A percentile compares a stretch with the other conserved stretches of the same genome.
phyloP scores from a whole-genome alignment of 1,140 invertebrate species.

The Elysia chlorotica region DNA sequence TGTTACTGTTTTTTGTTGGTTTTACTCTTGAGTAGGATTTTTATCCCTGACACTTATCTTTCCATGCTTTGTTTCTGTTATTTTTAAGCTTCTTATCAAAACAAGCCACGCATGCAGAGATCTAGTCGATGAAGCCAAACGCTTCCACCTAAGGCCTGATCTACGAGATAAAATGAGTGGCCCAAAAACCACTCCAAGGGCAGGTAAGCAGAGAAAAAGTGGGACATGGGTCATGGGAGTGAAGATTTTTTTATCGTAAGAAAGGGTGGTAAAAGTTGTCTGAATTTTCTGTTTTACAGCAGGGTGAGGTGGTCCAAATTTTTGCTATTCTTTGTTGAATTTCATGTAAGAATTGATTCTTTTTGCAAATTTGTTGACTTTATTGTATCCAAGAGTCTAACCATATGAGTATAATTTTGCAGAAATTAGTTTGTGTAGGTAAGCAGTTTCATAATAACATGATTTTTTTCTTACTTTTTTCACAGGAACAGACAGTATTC shows the following conservation, averaged over 20 bases:
- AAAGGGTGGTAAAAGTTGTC: no score
- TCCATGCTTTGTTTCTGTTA: no score
- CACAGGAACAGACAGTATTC: constrained; percentile 50
- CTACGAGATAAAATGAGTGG: constrained; percentile 45
- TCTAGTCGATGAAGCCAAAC: constrained; percentile 56
- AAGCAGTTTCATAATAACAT: no score
- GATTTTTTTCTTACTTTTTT: neutral
- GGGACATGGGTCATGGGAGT: neutral
- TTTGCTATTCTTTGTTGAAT: no score
- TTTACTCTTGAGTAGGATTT: no score
- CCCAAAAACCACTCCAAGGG: constrained; percentile 40
- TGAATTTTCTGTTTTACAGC: no score
- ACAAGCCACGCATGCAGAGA: constrained; percentile 52
- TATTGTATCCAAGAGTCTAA: neutral
- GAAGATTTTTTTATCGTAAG: neutral
- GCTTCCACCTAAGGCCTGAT: constrained; percentile 55
- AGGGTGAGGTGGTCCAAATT: no score
- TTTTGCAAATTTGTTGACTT: neutral
- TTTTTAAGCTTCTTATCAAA: constrained; percentile 31
- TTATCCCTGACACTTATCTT: no score
- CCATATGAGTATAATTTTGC: neutral
- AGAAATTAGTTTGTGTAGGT: no score
- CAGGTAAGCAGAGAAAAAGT: constrained; percentile 31
- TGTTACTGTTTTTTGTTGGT: no score
- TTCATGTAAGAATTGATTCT: neutral